Evolutionary conservation across 2,888 invertebrate species (phyloP), one percentile per base, ranked within the genome.

Genomic region (Macrosiphum euphorbiae): DNA sequence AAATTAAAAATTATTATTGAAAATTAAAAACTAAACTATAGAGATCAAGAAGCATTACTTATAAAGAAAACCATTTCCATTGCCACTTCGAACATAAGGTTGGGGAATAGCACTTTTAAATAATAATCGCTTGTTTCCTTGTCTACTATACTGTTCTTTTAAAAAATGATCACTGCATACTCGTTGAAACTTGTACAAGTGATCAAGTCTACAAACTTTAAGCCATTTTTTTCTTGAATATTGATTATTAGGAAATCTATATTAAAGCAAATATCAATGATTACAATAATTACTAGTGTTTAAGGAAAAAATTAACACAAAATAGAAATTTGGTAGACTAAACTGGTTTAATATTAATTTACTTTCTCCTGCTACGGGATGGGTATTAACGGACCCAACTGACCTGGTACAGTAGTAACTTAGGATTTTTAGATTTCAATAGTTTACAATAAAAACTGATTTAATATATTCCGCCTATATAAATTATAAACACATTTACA

Each of bases 91-190:
- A 78, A 20, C 20, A 78, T 7, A 20, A 35, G 26, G 13, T 58
- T 28, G 55, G 16, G 92, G 92, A 87, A 92, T 3, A 87, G 86
- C 26, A 35, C 5, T 3, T 47, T 13, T 0, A 5, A 0, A 26
- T 47, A 92, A 61, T 3, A 5, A 11, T 92, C 50, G 35, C 24
- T 28, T 87, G 24, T n/a, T 0, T 1, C 44, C 5, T 8, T 28
- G 35, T 1, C 16, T 3, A 16, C 8, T 87, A 8, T 44, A 92
- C 47, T 92, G 61, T 1, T 28, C 4, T 4, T 47, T 1, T 35
- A 26, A 13, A 87, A 92, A 92, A 47, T 92, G 92, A 47, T 61
- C 50, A 87, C 92, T 92, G 50, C 92, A 92, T 7, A 92, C 8
- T 16, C 92, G 47, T 1, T 61, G 55, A 26, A 35, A 87, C 47